phyloP scores from a whole-genome alignment of 2,888 invertebrate species.

The Ischnura elegans region DNA sequence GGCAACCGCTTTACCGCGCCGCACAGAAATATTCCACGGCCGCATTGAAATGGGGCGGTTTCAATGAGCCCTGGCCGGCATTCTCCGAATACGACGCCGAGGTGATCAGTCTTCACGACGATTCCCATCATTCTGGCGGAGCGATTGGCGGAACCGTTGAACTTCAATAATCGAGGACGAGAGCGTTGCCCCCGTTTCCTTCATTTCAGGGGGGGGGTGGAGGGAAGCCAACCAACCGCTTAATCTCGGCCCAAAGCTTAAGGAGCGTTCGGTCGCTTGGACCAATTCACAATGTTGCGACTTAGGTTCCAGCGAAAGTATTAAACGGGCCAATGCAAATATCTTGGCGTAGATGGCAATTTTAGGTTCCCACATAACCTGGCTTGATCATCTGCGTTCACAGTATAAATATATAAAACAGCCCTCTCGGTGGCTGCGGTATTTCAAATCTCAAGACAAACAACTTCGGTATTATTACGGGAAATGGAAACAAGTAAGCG shows the following conservation, averaged over 20 bases:
- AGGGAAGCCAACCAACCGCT: background rate
- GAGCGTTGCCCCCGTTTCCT: conserved; percentile 22
- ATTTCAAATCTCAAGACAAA: no score
- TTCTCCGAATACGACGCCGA: background rate
- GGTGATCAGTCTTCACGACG: conserved; percentile 1
- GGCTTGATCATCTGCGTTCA: no score
- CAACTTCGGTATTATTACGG: no score
- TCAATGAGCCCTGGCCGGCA: background rate
- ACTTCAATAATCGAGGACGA: conserved; percentile 38
- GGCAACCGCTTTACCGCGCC: background rate
- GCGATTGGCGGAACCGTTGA: conserved; percentile 34
- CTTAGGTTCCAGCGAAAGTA: background rate
- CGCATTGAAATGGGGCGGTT: background rate
- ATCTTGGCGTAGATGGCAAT: background rate
- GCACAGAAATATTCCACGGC: background rate
- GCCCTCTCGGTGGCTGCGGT: no score
- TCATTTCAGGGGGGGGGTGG: background rate
- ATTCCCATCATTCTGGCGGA: background rate
- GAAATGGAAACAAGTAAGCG: no score
- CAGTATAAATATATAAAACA: no score
- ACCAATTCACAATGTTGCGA: background rate
- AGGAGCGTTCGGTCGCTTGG: background rate
- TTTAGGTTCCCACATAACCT: no score
- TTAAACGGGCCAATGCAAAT: background rate
- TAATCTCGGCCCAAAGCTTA: background rate